These are phyloP conservation scores for Castor canadensis DNA, from an alignment of 2,113 vertebrate species.

Conservation along the genomic window DNA sequence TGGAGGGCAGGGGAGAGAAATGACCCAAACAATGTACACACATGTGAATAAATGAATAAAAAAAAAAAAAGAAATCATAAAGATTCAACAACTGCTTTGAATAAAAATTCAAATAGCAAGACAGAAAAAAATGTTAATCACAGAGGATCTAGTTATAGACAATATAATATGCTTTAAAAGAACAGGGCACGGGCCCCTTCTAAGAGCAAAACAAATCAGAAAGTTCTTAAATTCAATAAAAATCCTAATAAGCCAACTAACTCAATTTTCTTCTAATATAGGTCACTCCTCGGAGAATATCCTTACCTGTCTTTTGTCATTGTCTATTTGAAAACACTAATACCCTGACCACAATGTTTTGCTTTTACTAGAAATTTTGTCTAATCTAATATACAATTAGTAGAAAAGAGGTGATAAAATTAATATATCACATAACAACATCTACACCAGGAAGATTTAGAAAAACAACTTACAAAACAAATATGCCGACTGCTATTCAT, in stretches of 20 bases:
- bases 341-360: neutral
- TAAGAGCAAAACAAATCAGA: slow-evolving; percentile 13
- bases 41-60: too few species aligned
- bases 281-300: neutral
- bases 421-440: neutral
- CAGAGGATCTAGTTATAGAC: slow-evolving; percentile 28
- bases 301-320: slow-evolving; percentile 38
- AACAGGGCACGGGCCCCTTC: neutral
- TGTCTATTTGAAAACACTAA: slow-evolving; percentile 7
- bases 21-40: too few species aligned
- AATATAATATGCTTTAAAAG: slow-evolving; percentile 49
- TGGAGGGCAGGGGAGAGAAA: too few species aligned
- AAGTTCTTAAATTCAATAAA: slow-evolving; percentile 67
- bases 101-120: too few species aligned
- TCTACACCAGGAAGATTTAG: slow-evolving; percentile 21
- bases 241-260: slow-evolving; percentile 41
- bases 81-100: too few species aligned
- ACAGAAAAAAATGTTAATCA: slow-evolving; percentile 60
- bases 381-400: slow-evolving; percentile 12
- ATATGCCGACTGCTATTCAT: neutral
- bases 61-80: too few species aligned
- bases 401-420: slow-evolving; percentile 30
- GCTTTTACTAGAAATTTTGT: slow-evolving; percentile 51
- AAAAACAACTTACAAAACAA: slow-evolving; percentile 8
- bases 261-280: slow-evolving; percentile 40